phyloP scores from a whole-genome alignment of 2,797 vertebrate species.

The Smutsia temminckii region DNA sequence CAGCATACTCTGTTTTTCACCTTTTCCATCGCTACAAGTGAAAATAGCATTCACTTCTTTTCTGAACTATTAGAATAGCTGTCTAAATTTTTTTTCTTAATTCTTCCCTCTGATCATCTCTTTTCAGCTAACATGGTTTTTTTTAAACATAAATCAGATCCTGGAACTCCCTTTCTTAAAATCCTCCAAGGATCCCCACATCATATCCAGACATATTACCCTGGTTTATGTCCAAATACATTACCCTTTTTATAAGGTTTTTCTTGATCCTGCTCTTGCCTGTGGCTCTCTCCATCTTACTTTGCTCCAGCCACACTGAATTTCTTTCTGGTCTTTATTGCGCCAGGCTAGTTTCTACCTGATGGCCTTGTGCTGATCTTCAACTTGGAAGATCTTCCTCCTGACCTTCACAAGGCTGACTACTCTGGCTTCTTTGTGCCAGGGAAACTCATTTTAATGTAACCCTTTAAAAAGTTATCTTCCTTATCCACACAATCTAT shows the following conservation, averaged over 20 bases:
- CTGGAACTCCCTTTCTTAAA: neutral
- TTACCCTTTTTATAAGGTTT: neutral
- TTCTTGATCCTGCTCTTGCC: neutral
- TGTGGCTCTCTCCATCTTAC: neutral
- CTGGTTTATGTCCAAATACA: neutral
- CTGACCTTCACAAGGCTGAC: neutral
- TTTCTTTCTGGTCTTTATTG: neutral
- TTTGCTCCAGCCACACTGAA: neutral
- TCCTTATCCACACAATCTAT: neutral
- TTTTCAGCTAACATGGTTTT: neutral
- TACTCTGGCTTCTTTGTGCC: neutral
- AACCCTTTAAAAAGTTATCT: neutral
- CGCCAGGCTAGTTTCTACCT: neutral
- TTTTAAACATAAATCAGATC: neutral
- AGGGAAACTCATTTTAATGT: neutral
- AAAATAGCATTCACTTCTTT: neutral
- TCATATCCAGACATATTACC: neutral
- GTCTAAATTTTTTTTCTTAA: neutral
- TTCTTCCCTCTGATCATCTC: neutral
- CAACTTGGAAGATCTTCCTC: neutral
- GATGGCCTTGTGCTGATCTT: neutral
- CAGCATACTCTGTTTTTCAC: neutral
- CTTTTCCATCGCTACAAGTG: neutral
- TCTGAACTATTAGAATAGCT: neutral
- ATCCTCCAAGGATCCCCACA: neutral